Conservation (phyloP, 2,113 vertebrate genomes). For the Thalassoma bifasciatum region DNA sequence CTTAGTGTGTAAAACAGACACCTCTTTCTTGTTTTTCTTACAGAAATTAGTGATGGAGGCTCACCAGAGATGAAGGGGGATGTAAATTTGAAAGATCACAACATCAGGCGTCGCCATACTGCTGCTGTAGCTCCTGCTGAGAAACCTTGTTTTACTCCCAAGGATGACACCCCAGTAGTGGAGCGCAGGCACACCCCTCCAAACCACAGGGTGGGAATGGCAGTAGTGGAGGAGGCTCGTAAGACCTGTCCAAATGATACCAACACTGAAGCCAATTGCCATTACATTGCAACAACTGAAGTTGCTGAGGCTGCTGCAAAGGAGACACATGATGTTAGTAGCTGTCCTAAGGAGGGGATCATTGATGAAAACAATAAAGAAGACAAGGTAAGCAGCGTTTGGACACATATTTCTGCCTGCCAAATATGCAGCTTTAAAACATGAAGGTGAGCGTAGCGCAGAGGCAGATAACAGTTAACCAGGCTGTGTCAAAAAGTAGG, state of each 20-base stretch:
- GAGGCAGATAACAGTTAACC: too few relatives aligned
- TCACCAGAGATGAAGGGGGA: slow-evolving; percentile 22
- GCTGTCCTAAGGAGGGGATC: slow-evolving; percentile 10
- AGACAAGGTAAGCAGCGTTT: slow-evolving; percentile 32
- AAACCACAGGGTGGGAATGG: neutral
- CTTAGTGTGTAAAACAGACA: neutral
- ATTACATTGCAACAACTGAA: neutral
- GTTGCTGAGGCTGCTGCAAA: neutral
- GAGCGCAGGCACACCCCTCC: neutral
- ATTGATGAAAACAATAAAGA: neutral
- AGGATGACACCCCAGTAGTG: neutral
- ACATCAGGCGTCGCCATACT: slow-evolving; percentile 37
- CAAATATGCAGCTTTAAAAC: neutral
- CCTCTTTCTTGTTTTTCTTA: neutral
- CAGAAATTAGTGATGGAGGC: slow-evolving; percentile 49
- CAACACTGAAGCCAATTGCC: neutral
- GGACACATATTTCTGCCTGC: neutral
- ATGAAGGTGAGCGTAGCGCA: too few relatives aligned
- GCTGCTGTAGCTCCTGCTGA: slow-evolving; percentile 28
- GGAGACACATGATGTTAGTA: neutral
- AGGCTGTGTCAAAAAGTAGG: too few relatives aligned
- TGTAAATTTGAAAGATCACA: slow-evolving; percentile 1
- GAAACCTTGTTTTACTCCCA: neutral
- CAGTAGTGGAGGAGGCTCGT: slow-evolving; percentile 1
- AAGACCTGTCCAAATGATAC: neutral